Conservation (phyloP, 2,797 vertebrate species). For the Taenioides sp. region DNA sequence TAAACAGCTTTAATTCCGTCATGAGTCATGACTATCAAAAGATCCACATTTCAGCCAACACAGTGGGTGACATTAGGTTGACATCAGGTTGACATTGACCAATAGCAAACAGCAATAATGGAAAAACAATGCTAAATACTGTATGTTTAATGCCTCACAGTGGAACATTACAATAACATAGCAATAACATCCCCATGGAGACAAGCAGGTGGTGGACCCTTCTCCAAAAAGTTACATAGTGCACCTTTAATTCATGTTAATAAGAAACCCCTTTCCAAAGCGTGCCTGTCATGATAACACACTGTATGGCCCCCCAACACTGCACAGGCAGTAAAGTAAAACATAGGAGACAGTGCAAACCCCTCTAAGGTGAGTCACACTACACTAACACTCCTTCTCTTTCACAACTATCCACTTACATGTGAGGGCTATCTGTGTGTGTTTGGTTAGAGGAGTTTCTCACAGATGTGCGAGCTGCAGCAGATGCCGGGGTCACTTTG, state of each 20-base stretch:
- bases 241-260: background rate
- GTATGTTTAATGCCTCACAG: too few relatives aligned
- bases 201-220: too few relatives aligned
- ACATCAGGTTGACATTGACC: background rate
- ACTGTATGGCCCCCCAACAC: background rate
- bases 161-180: too few relatives aligned
- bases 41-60: background rate
- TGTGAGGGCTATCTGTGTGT: constrained; percentile 51
- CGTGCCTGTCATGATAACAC: background rate
- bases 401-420: constrained; percentile 49
- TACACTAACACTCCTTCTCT: background rate
- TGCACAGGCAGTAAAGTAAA: background rate
- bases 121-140: too few relatives aligned
- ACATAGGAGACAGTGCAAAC: constrained; percentile 70
- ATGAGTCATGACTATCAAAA: background rate
- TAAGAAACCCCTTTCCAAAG: background rate
- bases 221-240: too few relatives aligned
- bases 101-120: too few relatives aligned
- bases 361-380: constrained; percentile 87
- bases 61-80: background rate
- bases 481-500: constrained; percentile 75
- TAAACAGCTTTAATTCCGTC: too few relatives aligned
- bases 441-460: constrained; percentile 29
- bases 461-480: constrained; percentile 62
- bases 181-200: too few relatives aligned